phyloP scores from a whole-genome alignment of 2,888 invertebrate genomes.

The Euplexia lucipara region DNA sequence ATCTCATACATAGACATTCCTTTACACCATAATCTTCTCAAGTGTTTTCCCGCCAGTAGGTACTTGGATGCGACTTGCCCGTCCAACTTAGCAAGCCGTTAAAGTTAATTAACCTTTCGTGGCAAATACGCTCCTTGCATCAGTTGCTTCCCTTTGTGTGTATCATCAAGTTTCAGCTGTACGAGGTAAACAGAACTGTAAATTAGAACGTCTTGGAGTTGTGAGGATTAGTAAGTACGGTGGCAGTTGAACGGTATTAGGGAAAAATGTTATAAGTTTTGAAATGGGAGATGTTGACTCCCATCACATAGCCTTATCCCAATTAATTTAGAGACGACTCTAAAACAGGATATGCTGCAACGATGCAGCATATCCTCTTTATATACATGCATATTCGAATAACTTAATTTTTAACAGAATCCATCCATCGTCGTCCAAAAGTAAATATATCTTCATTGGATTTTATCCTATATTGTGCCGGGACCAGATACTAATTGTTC shows the following conservation, averaged over 20 bases:
- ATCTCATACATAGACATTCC: background rate
- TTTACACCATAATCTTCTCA: constrained; percentile 7
- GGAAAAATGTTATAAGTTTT: too few relatives aligned
- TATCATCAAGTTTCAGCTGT: constrained; percentile 51
- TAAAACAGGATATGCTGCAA: too few relatives aligned
- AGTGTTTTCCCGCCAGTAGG: constrained; percentile 25
- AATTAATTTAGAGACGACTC: too few relatives aligned
- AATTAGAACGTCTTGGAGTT: constrained; percentile 36
- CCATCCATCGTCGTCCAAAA: too few relatives aligned
- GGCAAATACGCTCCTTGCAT: constrained; percentile 54
- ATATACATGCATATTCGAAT: too few relatives aligned
- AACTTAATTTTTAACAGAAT: too few relatives aligned
- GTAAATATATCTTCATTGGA: too few relatives aligned
- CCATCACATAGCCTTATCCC: too few relatives aligned
- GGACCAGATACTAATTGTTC: too few relatives aligned
- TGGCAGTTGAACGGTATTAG: background rate
- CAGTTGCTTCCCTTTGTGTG: constrained; percentile 55
- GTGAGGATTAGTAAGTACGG: constrained; percentile 6
- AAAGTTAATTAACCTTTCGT: constrained; percentile 58
- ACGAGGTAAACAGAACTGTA: constrained; percentile 47
- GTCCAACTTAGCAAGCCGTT: constrained; percentile 54
- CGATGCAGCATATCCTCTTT: too few relatives aligned
- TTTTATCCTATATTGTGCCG: too few relatives aligned
- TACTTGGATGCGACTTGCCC: constrained; percentile 26
- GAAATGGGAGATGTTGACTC: too few relatives aligned